A percentile compares a stretch with the other conserved stretches of the same genome.
Conservation (phyloP, 2,797 vertebrate species). For the Chromobotia macracanthus region DNA sequence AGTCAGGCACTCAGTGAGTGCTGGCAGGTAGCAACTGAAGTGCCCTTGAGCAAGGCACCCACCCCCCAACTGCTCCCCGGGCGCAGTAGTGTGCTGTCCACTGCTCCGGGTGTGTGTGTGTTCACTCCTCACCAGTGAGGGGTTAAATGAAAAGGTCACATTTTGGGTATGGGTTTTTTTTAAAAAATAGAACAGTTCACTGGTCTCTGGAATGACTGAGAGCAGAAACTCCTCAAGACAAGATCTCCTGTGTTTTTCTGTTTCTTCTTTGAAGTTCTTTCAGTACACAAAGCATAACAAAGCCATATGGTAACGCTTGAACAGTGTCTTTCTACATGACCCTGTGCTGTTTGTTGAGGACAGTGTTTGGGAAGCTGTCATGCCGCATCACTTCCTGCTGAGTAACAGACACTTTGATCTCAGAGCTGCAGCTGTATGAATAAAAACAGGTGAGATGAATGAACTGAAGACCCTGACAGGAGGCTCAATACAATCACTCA, state of each 20-base stretch:
- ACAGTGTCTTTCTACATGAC: slow-evolving; percentile 53
- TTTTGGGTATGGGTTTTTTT: too few species aligned
- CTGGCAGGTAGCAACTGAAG: too few species aligned
- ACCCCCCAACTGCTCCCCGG: too few species aligned
- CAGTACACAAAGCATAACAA: slow-evolving; percentile 38
- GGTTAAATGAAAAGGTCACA: too few species aligned
- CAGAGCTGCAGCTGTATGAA: slow-evolving; percentile 53
- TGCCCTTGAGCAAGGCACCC: too few species aligned
- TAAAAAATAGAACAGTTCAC: too few species aligned
- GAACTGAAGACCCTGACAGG: slow-evolving; percentile 39
- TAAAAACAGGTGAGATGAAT: slow-evolving; percentile 70
- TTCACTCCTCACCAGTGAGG: too few species aligned
- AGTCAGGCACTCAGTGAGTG: too few species aligned
- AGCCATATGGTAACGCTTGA: slow-evolving; percentile 74
- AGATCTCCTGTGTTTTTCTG: slow-evolving; percentile 15
- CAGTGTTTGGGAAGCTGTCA: slow-evolving; percentile 68
- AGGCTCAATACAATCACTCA: too few species aligned
- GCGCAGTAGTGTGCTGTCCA: too few species aligned
- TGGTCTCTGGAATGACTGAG: too few species aligned
- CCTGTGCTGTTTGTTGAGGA: slow-evolving; percentile 64
- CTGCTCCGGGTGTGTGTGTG: too few species aligned
- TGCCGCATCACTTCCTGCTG: slow-evolving; percentile 46
- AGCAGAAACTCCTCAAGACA: neutral
- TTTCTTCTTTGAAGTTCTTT: slow-evolving; percentile 39
- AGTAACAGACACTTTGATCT: slow-evolving; percentile 72